Base-by-base conservation (phyloP, 2,888 invertebrate genomes). In the Lumbricus terrestris region DNA sequence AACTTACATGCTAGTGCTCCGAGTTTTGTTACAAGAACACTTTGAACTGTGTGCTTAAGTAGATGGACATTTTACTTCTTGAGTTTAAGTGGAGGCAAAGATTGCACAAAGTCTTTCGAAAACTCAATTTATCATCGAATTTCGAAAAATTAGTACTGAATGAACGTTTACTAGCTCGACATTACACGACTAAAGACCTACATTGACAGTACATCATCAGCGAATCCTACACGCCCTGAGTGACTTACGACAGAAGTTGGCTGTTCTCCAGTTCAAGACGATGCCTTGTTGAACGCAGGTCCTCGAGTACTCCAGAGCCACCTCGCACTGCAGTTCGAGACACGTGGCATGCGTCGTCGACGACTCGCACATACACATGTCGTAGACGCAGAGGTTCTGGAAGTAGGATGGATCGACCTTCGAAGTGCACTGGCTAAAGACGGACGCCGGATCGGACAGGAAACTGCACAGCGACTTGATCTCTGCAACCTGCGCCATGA, bases 241-340 rank as follows among this genome's bases (percentile, higher is more conserved):
- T 23, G 23, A 90, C 91, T 92, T 89, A 91, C 92, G 69, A 88
- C 92, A 92, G 40, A 91, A 88, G 82, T 89, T 40, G 11, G 34
- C 89, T 37, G 88, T 47, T 69, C 92, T 91, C 92, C 92, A 92
- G 91, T 92, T 89, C 37, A 92, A 47, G n/a, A 91, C 90, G 47
- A 92, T 89, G 20, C 92, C 91, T 47, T 90, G 90, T 16, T 88
- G 91, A n/a, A 91, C 91, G 88, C 92, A 92, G 35, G 91, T 91
- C n/a, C 91, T 88, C 11, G 92, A 89, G 54, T 92, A 92, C 82
- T 92, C 90, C 15, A 38, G 85, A 42, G 91, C 91, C n/a, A 90
- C 90, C 40, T 92, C 91, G 83, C 92, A 92, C 34, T 90, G 90
- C 69, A 90, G 54, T 29, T 54, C n/a, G 20, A 85, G 33, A 34